Conservation (phyloP, 2,797 vertebrate genomes). For the Anguilla anguilla region DNA sequence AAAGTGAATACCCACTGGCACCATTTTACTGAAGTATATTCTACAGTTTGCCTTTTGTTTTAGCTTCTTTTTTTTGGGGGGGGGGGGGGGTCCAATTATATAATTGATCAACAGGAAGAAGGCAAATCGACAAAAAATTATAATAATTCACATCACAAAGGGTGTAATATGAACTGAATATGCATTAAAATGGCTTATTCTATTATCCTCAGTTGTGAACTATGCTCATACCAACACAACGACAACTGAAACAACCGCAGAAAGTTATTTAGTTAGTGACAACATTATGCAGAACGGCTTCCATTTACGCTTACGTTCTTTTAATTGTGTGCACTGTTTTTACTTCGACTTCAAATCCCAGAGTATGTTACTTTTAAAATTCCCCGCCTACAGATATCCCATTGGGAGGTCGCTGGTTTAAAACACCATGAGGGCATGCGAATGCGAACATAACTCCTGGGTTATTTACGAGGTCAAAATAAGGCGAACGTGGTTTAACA, state of each 20-base stretch:
- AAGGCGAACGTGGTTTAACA: not conserved
- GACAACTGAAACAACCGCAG: not conserved
- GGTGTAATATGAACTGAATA: not conserved
- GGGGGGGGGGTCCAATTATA: not conserved
- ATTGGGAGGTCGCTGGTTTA: slow-evolving; percentile 40
- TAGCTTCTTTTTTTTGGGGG: too few relatives aligned
- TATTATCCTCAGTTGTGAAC: not conserved
- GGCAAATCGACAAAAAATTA: not conserved
- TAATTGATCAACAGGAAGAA: not conserved
- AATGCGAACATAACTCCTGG: slow-evolving; percentile 34
- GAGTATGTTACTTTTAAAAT: slow-evolving; percentile 34
- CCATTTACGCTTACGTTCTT: not conserved
- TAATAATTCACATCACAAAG: not conserved
- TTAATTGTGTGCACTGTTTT: not conserved
- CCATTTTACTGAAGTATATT: not conserved
- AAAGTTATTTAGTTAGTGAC: not conserved
- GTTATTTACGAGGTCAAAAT: slow-evolving; percentile 14
- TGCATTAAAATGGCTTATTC: not conserved
- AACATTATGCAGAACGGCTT: not conserved
- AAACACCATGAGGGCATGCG: slow-evolving; percentile 37
- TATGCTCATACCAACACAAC: not conserved
- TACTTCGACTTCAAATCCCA: slow-evolving; percentile 7
- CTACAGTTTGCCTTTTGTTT: not conserved
- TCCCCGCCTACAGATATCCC: slow-evolving; percentile 40
- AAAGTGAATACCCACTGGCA: not conserved